Conservation (phyloP, 2,888 invertebrate genomes). For the Ceramica pisi region DNA sequence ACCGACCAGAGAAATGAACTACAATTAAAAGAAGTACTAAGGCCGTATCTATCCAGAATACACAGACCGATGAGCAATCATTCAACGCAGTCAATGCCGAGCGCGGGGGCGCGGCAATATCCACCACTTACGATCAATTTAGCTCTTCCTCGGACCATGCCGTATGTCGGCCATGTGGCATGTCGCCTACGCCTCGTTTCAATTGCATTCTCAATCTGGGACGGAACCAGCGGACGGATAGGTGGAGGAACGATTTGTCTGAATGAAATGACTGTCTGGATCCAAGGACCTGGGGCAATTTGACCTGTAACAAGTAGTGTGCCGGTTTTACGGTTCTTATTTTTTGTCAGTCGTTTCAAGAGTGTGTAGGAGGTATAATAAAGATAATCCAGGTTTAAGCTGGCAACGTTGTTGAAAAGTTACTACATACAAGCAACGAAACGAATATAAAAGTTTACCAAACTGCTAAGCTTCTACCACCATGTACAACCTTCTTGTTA, state of each 20-base stretch:
- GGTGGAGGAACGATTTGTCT: conserved; percentile 38
- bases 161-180: conserved; percentile 51
- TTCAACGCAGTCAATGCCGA: conserved; percentile 44
- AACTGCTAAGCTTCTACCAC: not conserved
- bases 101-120: conserved; percentile 60
- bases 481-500: not conserved
- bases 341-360: not conserved
- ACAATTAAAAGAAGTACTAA: conserved; percentile 19
- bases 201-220: conserved; percentile 59
- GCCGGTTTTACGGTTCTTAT: not conserved
- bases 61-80: conserved; percentile 44
- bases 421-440: too few relatives aligned
- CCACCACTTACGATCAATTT: conserved; percentile 66
- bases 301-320: not conserved
- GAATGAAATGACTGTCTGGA: conserved; percentile 25
- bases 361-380: not conserved
- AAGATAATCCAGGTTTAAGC: not conserved
- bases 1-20: conserved; percentile 8
- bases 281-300: conserved; percentile 15
- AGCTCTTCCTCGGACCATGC: conserved; percentile 60
- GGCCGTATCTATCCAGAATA: not conserved
- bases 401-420: not conserved
- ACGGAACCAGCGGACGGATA: conserved; percentile 30
- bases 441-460: not conserved
- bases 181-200: conserved; percentile 58